phyloP scores from a whole-genome alignment of 2,797 vertebrate species.

The Oreochromis mossambicus region DNA sequence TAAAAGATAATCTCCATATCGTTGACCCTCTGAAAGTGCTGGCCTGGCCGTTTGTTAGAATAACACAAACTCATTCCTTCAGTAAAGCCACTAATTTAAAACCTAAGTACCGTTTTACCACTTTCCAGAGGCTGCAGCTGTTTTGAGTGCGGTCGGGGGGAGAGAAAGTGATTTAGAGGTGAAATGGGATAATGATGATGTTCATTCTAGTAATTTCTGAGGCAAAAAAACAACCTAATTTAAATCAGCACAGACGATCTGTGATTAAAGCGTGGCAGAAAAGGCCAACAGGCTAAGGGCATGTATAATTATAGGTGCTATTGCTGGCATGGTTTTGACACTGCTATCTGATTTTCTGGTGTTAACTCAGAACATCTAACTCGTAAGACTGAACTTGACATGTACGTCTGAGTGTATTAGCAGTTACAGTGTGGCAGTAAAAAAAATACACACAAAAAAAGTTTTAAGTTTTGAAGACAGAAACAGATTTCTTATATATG shows the following conservation, averaged over 20 bases:
- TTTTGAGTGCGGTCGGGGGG: constrained; percentile 46
- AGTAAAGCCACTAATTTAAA: constrained; percentile 52
- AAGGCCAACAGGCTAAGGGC: constrained; percentile 17
- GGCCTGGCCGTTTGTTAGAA: constrained; percentile 33
- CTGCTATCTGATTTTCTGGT: constrained; percentile 9
- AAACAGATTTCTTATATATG: background rate
- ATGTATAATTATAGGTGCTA: constrained; percentile 48
- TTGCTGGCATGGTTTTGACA: constrained; percentile 28
- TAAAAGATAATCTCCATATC: background rate
- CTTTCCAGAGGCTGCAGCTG: constrained; percentile 56
- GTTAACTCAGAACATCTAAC: background rate
- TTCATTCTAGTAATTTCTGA: constrained; percentile 54
- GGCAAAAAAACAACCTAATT: constrained; percentile 54
- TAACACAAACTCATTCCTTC: constrained; percentile 36
- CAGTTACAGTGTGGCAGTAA: background rate
- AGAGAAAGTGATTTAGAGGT: constrained; percentile 63
- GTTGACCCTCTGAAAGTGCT: background rate
- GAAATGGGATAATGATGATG: constrained; percentile 60
- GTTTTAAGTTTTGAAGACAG: background rate
- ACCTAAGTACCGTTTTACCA: constrained; percentile 36
- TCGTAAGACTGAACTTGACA: background rate
- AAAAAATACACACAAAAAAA: background rate
- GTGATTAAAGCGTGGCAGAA: constrained; percentile 51
- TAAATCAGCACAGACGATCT: constrained; percentile 45
- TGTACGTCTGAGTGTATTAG: background rate